Base-by-base conservation (phyloP, 2,888 invertebrate species). In the Melinaea menophilus region DNA sequence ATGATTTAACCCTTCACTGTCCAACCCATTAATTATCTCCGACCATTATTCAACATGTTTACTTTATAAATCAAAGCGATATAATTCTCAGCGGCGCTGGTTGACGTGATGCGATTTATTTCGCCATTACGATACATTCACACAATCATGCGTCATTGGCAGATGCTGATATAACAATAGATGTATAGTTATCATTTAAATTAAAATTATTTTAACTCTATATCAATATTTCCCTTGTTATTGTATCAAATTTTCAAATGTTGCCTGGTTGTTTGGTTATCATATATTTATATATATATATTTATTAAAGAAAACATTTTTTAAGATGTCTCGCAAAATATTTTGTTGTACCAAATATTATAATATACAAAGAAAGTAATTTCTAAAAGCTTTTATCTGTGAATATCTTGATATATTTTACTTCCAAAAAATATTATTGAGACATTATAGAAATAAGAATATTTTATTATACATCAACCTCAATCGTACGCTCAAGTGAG, bases 121-220 rank as follows among this genome's bases (percentile, higher is more conserved):
- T 64, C 54, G 56, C 55, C 64, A 64, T 64, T 61, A 55, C 56
- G 61, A 66, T 58, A 63, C 63, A 59, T 66, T 66, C 45, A 33
- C 41, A 59, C 48, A 55, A 63, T 55, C 57, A 59, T 61, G 7
- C 31, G 51, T 51, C 51, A 51, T 31, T 51, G 11, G 51, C 51
- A 51, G 51, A 11, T 31, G 51, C 51, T 51, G 51, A 22, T 9
- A 51, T 51, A 51, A 51, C 51, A 51, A 51, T 31, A 51, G 51
- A 22, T 9, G 51, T 51, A 51, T 41, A 41, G 31, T 51, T 31
- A 31, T 31, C 31, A 51, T n/a, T 48, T n/a, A 48, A 48, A 48
- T 51, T 22, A 31, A 51, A 51, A 31, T 51, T 31, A 51, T 31
- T 51, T 51, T 31, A 22, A 3, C 31, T 51, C 31, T 11, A 51